Percentiles rank a stretch among this genome's conserved stretches.
Evolutionary conservation across 2,888 invertebrate species (phyloP).

Genomic region (Lysandra coridon): DNA sequence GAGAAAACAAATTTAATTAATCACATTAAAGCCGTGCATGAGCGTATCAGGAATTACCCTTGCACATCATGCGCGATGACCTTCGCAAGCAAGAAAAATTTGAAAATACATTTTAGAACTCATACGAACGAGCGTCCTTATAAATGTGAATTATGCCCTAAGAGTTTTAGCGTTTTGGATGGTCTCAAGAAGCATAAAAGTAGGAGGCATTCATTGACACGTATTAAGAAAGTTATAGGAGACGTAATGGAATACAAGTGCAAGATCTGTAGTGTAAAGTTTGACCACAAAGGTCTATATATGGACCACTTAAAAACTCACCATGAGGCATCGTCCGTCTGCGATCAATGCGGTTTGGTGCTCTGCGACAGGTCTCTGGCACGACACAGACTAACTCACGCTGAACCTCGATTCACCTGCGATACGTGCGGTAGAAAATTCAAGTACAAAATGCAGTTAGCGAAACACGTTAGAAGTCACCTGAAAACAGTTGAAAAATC

Average conservation of each 20-base stretch:
- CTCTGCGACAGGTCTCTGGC: slow-evolving; percentile 43
- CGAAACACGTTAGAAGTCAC: not conserved
- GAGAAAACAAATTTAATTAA: slow-evolving; percentile 42
- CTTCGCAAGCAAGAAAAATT: slow-evolving; percentile 43
- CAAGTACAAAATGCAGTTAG: slow-evolving; percentile 36
- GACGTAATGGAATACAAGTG: slow-evolving; percentile 35
- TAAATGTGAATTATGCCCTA: slow-evolving; percentile 39
- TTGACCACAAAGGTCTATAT: slow-evolving; percentile 31
- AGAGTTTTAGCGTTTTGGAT: slow-evolving; percentile 29
- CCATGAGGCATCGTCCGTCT: slow-evolving; percentile 34
- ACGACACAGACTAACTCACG: slow-evolving; percentile 43
- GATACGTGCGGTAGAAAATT: slow-evolving; percentile 39
- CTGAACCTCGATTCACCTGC: slow-evolving; percentile 36
- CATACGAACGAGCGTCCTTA: slow-evolving; percentile 44
- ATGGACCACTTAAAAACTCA: slow-evolving; percentile 37
- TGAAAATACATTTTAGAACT: slow-evolving; percentile 40
- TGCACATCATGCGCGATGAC: slow-evolving; percentile 44
- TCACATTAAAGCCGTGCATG: slow-evolving; percentile 44
- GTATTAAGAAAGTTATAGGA: slow-evolving; percentile 21
- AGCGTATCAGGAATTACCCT: slow-evolving; percentile 40
- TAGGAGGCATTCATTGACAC: slow-evolving; percentile 9
- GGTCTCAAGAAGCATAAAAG: not conserved
- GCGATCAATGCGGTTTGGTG: slow-evolving; percentile 40
- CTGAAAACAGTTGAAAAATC: slow-evolving; percentile 1
- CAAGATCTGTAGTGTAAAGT: slow-evolving; percentile 37